These are phyloP conservation scores for Drosophila subsilvestris DNA, from an alignment of 2,888 invertebrate genomes.

Conservation along the genomic window DNA sequence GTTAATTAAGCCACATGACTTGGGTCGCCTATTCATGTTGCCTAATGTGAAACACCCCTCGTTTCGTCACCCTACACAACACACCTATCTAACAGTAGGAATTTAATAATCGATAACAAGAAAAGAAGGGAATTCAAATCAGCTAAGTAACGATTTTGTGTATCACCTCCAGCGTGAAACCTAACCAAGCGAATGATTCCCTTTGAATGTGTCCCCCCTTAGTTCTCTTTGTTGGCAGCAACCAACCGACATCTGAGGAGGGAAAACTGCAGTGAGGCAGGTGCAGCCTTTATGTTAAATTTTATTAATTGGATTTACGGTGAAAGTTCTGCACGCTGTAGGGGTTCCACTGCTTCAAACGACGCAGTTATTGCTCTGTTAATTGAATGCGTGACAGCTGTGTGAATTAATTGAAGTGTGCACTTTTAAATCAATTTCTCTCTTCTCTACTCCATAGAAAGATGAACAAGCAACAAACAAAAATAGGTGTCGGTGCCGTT, in stretches of 20 bases:
- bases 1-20: conserved; percentile 68
- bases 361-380: background rate
- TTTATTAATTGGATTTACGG: background rate
- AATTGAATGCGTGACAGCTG: background rate
- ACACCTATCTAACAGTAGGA: conserved; percentile 41
- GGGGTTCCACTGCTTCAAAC: too few relatives aligned
- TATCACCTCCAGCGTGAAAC: too few relatives aligned
- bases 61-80: conserved; percentile 1
- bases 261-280: too few relatives aligned
- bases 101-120: conserved; percentile 48
- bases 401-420: background rate
- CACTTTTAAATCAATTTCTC: too few relatives aligned
- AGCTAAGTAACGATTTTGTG: too few relatives aligned
- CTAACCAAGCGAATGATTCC: too few relatives aligned
- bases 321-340: background rate
- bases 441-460: background rate
- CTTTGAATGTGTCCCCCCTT: background rate
- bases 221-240: background rate
- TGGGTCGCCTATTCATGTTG: conserved; percentile 48
- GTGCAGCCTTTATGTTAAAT: background rate
- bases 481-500: conserved; percentile 33
- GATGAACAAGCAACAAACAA: background rate
- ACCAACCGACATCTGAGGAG: too few relatives aligned
- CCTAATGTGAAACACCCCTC: conserved; percentile 61
- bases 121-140: too few relatives aligned